A percentile compares a stretch with the other conserved stretches of the same genome.
These are phyloP conservation scores for Chelmon rostratus DNA, from an alignment of 2,797 vertebrate species.

Conservation along the genomic window DNA sequence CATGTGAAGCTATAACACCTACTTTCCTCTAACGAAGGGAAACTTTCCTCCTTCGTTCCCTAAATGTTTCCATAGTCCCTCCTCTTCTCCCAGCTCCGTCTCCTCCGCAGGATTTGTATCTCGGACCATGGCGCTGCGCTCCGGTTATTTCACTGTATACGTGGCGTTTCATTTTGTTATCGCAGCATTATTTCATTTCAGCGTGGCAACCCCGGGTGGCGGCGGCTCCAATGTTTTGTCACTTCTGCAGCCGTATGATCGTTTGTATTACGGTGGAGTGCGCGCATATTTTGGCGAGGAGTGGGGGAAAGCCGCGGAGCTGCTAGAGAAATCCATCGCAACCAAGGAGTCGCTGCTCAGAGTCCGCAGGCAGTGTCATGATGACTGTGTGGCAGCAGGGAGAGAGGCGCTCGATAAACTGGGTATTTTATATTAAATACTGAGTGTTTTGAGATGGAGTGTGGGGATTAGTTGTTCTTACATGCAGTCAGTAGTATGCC, in stretches of 20 bases:
- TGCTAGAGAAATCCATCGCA: constrained; percentile 89
- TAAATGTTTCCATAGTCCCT: constrained; percentile 59
- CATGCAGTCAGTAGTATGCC: not conserved
- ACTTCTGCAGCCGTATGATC: constrained; percentile 88
- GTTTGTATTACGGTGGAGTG: constrained; percentile 91
- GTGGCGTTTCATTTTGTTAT: constrained; percentile 81
- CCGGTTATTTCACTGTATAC: constrained; percentile 74
- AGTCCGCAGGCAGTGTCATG: constrained; percentile 85
- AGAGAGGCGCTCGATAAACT: constrained; percentile 61
- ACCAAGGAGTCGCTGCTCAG: constrained; percentile 84
- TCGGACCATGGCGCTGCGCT: constrained; percentile 81
- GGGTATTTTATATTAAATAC: constrained; percentile 54
- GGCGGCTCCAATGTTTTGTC: constrained; percentile 50
- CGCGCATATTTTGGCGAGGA: constrained; percentile 90
- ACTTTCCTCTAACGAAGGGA: constrained; percentile 2
- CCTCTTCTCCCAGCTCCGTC: constrained; percentile 27
- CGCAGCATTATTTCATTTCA: constrained; percentile 1
- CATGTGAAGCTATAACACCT: not conserved
- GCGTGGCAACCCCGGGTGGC: constrained; percentile 32
- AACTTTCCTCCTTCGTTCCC: constrained; percentile 41
- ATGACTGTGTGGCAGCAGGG: constrained; percentile 78
- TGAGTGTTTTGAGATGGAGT: not conserved
- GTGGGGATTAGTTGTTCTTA: not conserved
- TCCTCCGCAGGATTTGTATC: constrained; percentile 16
- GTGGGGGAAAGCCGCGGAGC: constrained; percentile 90